These are phyloP conservation scores for Sinhomidia bicolor DNA, from an alignment of 2,888 invertebrate species.

Conservation along the genomic window DNA sequence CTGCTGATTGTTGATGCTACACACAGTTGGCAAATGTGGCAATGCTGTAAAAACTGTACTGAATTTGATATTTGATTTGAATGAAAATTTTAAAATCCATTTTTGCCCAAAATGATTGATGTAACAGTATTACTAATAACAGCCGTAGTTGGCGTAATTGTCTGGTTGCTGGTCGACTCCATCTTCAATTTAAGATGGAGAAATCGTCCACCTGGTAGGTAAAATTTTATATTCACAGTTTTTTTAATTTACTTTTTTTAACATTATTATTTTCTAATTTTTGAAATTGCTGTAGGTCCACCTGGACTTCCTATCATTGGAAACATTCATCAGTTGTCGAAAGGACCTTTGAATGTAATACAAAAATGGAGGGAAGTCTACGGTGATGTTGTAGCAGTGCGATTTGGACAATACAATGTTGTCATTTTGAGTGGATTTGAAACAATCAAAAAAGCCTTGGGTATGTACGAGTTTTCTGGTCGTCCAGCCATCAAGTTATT, in stretches of 20 bases:
- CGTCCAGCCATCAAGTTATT: constrained; percentile 55
- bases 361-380: constrained; percentile 59
- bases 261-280: not conserved
- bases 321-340: constrained; percentile 43
- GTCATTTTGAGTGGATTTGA: constrained; percentile 61
- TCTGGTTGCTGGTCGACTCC: not conserved
- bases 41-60: too few relatives aligned
- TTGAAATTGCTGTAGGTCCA: constrained; percentile 67
- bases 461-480: constrained; percentile 58
- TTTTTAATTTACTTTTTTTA: too few relatives aligned
- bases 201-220: not conserved
- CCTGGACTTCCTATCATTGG: constrained; percentile 63
- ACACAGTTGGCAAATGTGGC: too few relatives aligned
- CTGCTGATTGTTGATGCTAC: too few relatives aligned
- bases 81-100: too few relatives aligned
- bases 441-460: constrained; percentile 68
- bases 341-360: constrained; percentile 1
- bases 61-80: too few relatives aligned
- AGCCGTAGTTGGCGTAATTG: not conserved
- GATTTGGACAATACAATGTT: constrained; percentile 58
- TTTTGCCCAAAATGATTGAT: too few relatives aligned
- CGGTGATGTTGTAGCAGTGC: constrained; percentile 64
- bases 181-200: not conserved
- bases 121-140: too few relatives aligned
- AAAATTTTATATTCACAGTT: too few relatives aligned